Conservation (phyloP, 1,140 invertebrate genomes). For the Drosophila asahinai region DNA sequence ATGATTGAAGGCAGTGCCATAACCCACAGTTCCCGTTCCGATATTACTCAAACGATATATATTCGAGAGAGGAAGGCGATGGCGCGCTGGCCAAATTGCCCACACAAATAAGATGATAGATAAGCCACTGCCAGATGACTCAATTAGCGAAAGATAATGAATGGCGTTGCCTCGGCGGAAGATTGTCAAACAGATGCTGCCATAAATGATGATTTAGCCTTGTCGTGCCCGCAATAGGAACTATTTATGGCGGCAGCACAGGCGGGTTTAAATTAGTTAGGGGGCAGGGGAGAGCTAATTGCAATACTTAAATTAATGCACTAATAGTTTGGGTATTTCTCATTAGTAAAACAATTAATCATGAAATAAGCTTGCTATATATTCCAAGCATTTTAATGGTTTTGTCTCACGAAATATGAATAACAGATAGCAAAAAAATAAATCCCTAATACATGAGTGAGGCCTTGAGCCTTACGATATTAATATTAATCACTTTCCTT, state of each 20-base stretch:
- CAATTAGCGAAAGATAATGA: conserved; percentile 73
- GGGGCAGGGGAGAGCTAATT: not conserved
- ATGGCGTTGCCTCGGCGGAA: conserved; percentile 19
- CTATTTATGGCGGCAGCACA: conserved; percentile 18
- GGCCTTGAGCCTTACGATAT: no score
- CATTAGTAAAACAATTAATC: not conserved
- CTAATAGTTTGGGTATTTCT: not conserved
- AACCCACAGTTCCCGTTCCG: conserved; percentile 53
- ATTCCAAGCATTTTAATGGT: not conserved
- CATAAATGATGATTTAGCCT: conserved; percentile 47
- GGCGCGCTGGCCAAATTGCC: conserved; percentile 34
- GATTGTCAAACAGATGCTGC: conserved; percentile 40
- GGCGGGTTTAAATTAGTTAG: conserved; percentile 3
- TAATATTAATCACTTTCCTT: not conserved
- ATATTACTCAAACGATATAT: conserved; percentile 55
- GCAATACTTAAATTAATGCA: not conserved
- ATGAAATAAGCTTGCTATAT: no score
- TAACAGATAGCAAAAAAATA: not conserved
- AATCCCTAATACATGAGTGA: not conserved
- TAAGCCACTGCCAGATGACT: conserved; percentile 62
- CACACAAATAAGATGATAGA: conserved; percentile 67
- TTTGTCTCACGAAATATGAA: not conserved
- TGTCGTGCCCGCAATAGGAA: conserved; percentile 14
- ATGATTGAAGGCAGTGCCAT: conserved; percentile 72
- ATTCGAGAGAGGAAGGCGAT: conserved; percentile 10